These are phyloP conservation scores for Capromys pilorides DNA, from an alignment of 2,797 vertebrate species.

Conservation along the genomic window DNA sequence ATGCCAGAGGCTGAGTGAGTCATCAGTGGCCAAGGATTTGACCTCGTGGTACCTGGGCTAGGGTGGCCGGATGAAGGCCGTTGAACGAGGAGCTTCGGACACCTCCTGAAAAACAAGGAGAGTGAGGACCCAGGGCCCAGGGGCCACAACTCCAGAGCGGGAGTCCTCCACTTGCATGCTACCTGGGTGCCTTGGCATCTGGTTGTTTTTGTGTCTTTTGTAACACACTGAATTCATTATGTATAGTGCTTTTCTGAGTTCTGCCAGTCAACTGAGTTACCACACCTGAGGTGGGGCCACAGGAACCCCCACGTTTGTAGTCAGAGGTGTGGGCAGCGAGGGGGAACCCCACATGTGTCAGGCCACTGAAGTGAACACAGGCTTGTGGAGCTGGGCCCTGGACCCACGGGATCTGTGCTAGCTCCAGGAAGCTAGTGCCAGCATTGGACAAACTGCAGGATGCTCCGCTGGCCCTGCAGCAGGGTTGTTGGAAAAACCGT, in stretches of 20 bases:
- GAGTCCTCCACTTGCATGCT: not conserved
- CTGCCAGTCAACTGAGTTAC: not conserved
- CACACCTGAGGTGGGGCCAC: not conserved
- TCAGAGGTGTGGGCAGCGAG: not conserved
- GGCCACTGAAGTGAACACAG: not conserved
- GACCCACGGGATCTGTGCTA: not conserved
- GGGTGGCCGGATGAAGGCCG: not conserved
- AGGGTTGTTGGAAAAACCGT: not conserved
- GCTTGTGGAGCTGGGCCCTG: not conserved
- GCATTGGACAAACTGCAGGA: not conserved
- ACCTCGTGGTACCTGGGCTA: not conserved
- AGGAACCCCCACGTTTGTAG: not conserved
- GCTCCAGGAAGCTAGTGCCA: not conserved
- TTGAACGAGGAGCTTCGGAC: not conserved
- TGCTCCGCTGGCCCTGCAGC: too few relatives aligned
- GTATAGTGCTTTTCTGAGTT: not conserved
- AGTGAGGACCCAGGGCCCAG: not conserved
- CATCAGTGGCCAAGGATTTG: not conserved
- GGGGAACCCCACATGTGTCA: not conserved
- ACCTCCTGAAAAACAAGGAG: not conserved
- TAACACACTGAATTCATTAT: not conserved
- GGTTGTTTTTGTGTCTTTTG: not conserved
- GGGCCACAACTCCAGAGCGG: not conserved
- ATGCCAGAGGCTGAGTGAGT: not conserved
- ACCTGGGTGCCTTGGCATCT: not conserved